phyloP scores from a whole-genome alignment of 2,113 vertebrate species.

The Scolopax mira region DNA sequence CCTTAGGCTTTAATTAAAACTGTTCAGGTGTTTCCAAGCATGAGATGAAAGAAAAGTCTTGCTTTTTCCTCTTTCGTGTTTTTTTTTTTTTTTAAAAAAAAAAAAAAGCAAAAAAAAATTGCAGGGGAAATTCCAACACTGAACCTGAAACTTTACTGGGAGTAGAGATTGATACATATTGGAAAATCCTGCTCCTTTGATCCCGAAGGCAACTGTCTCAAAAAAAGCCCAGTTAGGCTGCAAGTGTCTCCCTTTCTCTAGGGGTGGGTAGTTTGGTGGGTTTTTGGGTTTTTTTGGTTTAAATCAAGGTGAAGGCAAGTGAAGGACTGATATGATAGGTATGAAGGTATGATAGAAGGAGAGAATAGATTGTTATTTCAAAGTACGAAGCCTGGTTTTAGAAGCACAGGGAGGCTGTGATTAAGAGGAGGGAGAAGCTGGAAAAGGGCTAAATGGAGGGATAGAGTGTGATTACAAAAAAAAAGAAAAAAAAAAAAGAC shows the following conservation, averaged over 20 bases:
- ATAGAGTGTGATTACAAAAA: neutral
- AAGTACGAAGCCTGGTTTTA: neutral
- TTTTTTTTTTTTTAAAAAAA: neutral
- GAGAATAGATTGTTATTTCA: neutral
- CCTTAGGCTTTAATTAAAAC: slow-evolving; percentile 43
- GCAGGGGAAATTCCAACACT: neutral
- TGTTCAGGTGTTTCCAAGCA: slow-evolving; percentile 2
- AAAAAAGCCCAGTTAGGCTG: neutral
- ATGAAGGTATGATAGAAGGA: neutral
- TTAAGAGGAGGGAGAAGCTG: neutral
- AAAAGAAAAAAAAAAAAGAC: too few species aligned
- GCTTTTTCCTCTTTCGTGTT: neutral
- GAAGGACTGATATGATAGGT: neutral
- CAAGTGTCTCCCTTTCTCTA: neutral
- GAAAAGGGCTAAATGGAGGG: neutral
- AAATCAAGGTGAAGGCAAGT: neutral
- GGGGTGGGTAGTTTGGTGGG: too few species aligned
- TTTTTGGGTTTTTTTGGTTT: neutral
- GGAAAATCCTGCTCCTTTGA: neutral
- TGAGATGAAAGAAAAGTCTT: neutral
- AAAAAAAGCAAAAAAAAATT: neutral
- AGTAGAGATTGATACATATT: neutral
- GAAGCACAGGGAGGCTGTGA: neutral
- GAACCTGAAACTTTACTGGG: neutral
- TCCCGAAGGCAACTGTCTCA: neutral